Percentiles rank a stretch among this genome's conserved stretches.
Evolutionary conservation across 2,113 vertebrate species (phyloP).

Genomic region (Chionis minor): DNA sequence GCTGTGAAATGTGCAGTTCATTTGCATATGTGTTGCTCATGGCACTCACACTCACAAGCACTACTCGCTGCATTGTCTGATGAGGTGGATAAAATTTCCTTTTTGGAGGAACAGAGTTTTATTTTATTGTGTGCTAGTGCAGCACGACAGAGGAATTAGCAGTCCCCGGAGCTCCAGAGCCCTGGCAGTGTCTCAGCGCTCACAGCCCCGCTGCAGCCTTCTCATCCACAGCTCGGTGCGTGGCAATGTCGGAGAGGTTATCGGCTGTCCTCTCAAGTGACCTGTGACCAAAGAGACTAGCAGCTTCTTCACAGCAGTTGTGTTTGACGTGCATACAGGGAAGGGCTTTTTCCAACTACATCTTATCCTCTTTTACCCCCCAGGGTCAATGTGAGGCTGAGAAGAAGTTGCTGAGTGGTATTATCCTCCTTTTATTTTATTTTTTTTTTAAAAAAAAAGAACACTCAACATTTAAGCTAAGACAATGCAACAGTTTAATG

Average conservation of each 20-base stretch:
- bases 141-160: neutral
- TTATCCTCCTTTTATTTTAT: neutral
- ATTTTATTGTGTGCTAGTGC: neutral
- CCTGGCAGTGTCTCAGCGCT: neutral
- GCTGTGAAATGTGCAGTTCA: neutral
- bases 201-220: neutral
- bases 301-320: neutral
- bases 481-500: neutral
- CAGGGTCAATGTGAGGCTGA: neutral
- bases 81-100: neutral
- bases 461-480: neutral
- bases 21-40: neutral
- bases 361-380: neutral
- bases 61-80: neutral
- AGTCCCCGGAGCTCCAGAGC: neutral
- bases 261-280: neutral
- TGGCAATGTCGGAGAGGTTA: rapidly evolving
- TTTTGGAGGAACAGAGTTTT: neutral
- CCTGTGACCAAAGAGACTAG: neutral
- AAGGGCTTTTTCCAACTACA: neutral
- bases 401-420: neutral
- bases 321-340: neutral
- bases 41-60: neutral
- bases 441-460: neutral
- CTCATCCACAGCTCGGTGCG: neutral